Percentiles rank a stretch among this genome's conserved stretches.
Conservation (phyloP, 2,797 vertebrate genomes). For the Ctenosaura bakeri region DNA sequence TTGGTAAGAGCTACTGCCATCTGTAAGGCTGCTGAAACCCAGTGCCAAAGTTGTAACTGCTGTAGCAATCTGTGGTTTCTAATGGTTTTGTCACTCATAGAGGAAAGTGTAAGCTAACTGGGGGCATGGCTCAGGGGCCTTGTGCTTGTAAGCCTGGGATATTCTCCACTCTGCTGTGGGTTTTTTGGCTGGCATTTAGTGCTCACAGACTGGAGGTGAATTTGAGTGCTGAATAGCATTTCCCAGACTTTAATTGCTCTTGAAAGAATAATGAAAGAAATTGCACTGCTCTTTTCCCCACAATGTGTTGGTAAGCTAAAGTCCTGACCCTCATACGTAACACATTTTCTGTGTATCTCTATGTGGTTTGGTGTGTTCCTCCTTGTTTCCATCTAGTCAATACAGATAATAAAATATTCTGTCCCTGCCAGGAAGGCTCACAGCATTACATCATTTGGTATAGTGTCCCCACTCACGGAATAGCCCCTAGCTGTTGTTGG, state of each 20-base stretch:
- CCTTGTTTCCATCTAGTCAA: neutral
- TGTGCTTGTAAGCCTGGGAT: neutral
- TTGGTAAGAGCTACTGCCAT: neutral
- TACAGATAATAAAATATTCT: neutral
- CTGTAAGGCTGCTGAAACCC: neutral
- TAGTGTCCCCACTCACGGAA: neutral
- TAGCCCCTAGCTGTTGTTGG: neutral
- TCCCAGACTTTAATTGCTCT: neutral
- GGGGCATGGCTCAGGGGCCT: neutral
- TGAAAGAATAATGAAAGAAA: neutral
- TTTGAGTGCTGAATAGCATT: neutral
- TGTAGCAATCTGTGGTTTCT: neutral
- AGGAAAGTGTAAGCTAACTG: neutral
- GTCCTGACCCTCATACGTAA: neutral
- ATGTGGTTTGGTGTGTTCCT: no score
- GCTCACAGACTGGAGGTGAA: neutral
- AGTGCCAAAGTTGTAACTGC: neutral
- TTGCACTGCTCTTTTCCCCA: neutral
- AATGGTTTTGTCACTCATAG: neutral
- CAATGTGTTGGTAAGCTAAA: neutral
- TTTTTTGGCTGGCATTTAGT: neutral
- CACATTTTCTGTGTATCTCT: neutral
- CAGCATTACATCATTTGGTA: neutral
- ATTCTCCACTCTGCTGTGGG: neutral
- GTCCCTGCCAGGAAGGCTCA: neutral